These are phyloP conservation scores for Drosophila leonis DNA, from an alignment of 2,888 invertebrate genomes.

Conservation along the genomic window DNA sequence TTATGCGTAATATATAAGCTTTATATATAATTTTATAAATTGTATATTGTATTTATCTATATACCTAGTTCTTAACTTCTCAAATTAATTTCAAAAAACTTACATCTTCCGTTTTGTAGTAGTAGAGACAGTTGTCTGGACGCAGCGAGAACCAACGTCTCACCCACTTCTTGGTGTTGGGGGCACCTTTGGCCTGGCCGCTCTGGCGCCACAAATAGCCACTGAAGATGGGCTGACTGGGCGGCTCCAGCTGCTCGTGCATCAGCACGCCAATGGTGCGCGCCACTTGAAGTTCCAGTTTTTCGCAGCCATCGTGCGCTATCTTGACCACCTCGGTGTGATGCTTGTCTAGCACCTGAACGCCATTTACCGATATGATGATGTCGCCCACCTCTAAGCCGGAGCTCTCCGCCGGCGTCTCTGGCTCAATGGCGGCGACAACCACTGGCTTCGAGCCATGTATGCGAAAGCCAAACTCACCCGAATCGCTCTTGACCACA, in stretches of 20 bases:
- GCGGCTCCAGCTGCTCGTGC: constrained; percentile 88
- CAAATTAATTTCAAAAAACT: constrained; percentile 77
- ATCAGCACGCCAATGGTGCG: constrained; percentile 93
- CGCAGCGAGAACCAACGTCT: constrained; percentile 96
- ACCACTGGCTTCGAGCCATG: constrained; percentile 98
- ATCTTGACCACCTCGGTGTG: constrained; percentile 97
- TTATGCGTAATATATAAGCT: neutral
- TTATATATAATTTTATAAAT: neutral
- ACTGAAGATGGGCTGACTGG: constrained; percentile 88
- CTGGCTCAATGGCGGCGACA: constrained; percentile 97
- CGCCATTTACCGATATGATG: constrained; percentile 95
- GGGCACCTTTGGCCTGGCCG: constrained; percentile 87
- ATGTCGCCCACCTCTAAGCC: constrained; percentile 98
- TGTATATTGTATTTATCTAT: neutral
- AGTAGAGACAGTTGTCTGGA: constrained; percentile 96
- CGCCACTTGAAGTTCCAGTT: constrained; percentile 94
- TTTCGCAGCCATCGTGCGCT: constrained; percentile 95
- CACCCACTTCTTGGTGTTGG: constrained; percentile 90
- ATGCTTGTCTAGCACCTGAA: constrained; percentile 95
- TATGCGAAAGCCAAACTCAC: constrained; percentile 97
- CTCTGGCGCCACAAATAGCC: constrained; percentile 92
- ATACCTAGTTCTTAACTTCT: neutral
- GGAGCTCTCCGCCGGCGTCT: constrained; percentile 96
- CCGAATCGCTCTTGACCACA: constrained; percentile 92
- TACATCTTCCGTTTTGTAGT: constrained; percentile 96